Base-by-base conservation (phyloP, 2,888 invertebrate genomes). In the Drosophila rellima region DNA sequence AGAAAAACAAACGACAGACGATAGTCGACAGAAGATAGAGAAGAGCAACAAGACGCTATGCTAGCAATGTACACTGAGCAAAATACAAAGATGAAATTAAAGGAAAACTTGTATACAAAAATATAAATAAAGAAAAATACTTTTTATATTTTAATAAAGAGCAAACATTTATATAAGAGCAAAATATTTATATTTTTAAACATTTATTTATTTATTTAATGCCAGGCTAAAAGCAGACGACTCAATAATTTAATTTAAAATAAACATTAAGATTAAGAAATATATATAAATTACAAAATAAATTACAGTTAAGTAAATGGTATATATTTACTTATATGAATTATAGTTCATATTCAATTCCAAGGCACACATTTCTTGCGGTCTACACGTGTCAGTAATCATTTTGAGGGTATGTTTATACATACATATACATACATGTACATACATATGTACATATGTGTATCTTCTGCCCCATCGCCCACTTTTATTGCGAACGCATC, bases 401-500 rank as follows among this genome's bases (percentile, higher is more conserved):
- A 56, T 40, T 45, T 62, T 45, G n/a, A 42, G 42, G 37, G 37
- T 44, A 42, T 62, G 11, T 42, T 50, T 26, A 18, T 60, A 39
- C 45, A 18, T 31, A 40, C 45, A 18, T 42, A 31, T 37, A 59
- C 18, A 39, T 13, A 40, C 47, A 23, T 23, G 40, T 55, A 15
- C 31, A 33, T 33, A 54, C 18, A 39, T 15, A 40, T 42, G 26
- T 50, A 62, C 47, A 48, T 18, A n/a, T 29, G 44, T 57, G 40
- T 37, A 26, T 15, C 52, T 59, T 68, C 33, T 35, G 33, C 63
- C 57, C 59, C 73, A 59, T 69, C 48, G 59, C 61, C 77, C 76
- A 66, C 67, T 83, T 84, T 81, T 87, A 87, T 81, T 59, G 76
- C 82, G 77, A 82, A 77, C 80, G 80, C 82, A 88, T 83, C 88